Conservation (phyloP, 37 sponge, comb jelly and placozoan species). For the Geodia barretti region DNA sequence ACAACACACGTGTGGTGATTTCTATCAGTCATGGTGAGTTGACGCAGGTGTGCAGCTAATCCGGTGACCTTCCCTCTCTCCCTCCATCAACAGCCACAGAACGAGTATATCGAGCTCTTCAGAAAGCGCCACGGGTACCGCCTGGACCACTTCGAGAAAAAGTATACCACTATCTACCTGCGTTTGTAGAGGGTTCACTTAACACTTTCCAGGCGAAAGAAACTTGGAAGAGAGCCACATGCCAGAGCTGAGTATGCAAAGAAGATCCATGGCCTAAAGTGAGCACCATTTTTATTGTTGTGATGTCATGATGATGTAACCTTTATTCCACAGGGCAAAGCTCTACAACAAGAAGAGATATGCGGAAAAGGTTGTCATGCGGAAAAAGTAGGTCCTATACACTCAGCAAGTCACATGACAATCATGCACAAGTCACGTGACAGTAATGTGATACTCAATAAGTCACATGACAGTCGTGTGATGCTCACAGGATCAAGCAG, state of each 20-base stretch:
- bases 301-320: slow-evolving; percentile 8
- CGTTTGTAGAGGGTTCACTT: neutral
- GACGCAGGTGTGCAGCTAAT: too few relatives aligned
- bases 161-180: slow-evolving; percentile 32
- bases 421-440: slow-evolving; percentile 26
- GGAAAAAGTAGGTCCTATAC: slow-evolving; percentile 69
- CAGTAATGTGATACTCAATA: too few relatives aligned
- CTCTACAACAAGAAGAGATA: slow-evolving; percentile 93
- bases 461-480: neutral
- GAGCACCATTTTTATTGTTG: slow-evolving; percentile 6
- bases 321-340: slow-evolving; percentile 76
- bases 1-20: too few relatives aligned
- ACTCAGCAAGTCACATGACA: neutral
- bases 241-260: slow-evolving; percentile 71
- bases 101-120: slow-evolving; percentile 95
- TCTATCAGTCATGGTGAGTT: too few relatives aligned
- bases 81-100: slow-evolving; percentile 85
- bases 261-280: slow-evolving; percentile 98
- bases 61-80: too few relatives aligned
- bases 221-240: slow-evolving; percentile 85
- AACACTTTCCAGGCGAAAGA: slow-evolving; percentile 77
- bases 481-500: slow-evolving; percentile 70
- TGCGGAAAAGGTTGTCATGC: slow-evolving; percentile 94
- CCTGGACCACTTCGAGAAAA: slow-evolving; percentile 90
- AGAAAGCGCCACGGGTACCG: slow-evolving; percentile 92